A percentile compares a stretch with the other conserved stretches of the same genome.
Conservation (phyloP, 2,888 invertebrate species). For the Tipula helvola region DNA sequence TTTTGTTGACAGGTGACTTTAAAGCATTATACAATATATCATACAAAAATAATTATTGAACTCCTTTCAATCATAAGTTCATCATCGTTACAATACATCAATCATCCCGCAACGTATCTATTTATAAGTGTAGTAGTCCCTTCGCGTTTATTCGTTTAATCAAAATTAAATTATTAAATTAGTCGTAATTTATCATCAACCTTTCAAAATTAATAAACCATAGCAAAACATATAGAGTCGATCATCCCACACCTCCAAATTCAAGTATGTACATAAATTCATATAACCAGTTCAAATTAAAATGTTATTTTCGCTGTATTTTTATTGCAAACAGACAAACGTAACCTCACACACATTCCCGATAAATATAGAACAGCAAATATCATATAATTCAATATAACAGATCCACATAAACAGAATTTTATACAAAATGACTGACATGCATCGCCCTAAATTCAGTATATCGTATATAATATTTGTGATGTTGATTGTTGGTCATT, state of each 20-base stretch:
- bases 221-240: background rate
- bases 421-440: background rate
- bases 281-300: background rate
- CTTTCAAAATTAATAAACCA: background rate
- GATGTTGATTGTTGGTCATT: background rate
- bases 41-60: background rate
- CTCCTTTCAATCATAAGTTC: background rate
- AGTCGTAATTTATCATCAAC: background rate
- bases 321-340: too few species aligned
- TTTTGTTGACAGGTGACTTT: background rate
- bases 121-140: background rate
- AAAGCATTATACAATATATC: background rate
- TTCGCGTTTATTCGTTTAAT: background rate
- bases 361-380: too few species aligned
- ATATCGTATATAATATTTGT: background rate
- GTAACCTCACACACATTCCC: too few species aligned
- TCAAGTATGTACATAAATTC: background rate
- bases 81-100: background rate
- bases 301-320: too few species aligned
- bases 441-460: background rate
- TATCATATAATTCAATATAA: too few species aligned
- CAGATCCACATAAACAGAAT: too few species aligned
- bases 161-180: background rate
- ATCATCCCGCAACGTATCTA: background rate
- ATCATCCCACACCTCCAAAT: background rate